phyloP scores from a whole-genome alignment of 2,888 invertebrate species.

The Philereme transversata region DNA sequence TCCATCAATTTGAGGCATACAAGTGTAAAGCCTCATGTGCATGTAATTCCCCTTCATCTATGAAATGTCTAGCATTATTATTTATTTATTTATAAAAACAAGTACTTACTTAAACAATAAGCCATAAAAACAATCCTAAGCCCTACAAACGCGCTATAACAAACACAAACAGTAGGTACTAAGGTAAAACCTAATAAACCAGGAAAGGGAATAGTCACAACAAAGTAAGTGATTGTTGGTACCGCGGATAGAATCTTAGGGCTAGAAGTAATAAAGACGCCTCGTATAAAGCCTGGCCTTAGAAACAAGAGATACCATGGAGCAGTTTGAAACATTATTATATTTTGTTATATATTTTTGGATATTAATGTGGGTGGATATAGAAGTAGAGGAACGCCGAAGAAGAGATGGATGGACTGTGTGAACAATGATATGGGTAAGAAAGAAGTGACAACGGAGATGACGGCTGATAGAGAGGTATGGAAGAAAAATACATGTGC shows the following conservation, averaged over 20 bases:
- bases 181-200: conserved; percentile 56
- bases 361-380: not conserved
- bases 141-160: conserved; percentile 3
- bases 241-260: conserved; percentile 63
- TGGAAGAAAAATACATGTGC: no score
- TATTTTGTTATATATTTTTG: not conserved
- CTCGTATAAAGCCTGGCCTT: conserved; percentile 61
- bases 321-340: conserved; percentile 1
- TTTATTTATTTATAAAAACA: no score
- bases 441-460: no score
- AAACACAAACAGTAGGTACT: conserved; percentile 36
- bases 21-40: no score
- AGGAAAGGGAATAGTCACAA: conserved; percentile 60
- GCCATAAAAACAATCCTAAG: not conserved
- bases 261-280: conserved; percentile 73
- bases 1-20: no score
- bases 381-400: no score
- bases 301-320: conserved; percentile 20
- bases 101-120: conserved; percentile 7
- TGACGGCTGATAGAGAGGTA: no score
- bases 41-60: no score
- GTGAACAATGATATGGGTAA: no score
- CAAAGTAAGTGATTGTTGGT: conserved; percentile 63
- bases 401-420: no score
- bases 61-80: no score